A percentile compares a stretch with the other conserved stretches of the same genome.
These are phyloP conservation scores for Lingula anatina DNA, from an alignment of 2,888 invertebrate species.

Conservation along the genomic window DNA sequence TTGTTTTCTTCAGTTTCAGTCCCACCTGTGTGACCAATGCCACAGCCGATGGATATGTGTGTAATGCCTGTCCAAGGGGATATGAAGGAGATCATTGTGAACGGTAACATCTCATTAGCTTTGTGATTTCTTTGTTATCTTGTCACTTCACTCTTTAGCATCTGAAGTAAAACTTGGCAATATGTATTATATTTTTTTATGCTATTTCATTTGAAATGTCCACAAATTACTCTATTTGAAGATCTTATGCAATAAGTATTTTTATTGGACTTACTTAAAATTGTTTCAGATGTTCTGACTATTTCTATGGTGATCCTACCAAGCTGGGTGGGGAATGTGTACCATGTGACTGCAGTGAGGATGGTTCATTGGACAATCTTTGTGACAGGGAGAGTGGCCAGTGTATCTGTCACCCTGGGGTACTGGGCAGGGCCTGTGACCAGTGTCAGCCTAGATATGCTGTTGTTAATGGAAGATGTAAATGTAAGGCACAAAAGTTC, in stretches of 20 bases:
- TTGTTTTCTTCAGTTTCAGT: slow-evolving; percentile 65
- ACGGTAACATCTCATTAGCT: no score
- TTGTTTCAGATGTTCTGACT: slow-evolving; percentile 63
- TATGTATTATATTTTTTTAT: slow-evolving; percentile 1
- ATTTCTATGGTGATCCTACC: slow-evolving; percentile 71
- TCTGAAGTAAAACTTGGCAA: no score
- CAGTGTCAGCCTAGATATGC: slow-evolving; percentile 74
- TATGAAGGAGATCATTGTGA: slow-evolving; percentile 59
- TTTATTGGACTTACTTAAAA: neutral
- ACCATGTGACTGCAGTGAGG: slow-evolving; percentile 73
- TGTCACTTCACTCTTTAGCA: no score
- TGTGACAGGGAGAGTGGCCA: slow-evolving; percentile 85
- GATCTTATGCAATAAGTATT: no score
- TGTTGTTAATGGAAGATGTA: slow-evolving; percentile 66
- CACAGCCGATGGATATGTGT: slow-evolving; percentile 55
- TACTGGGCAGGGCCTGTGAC: slow-evolving; percentile 91
- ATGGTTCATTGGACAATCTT: slow-evolving; percentile 84
- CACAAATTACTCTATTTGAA: no score
- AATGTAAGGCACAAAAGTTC: slow-evolving; percentile 57
- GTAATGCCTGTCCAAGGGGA: slow-evolving; percentile 73
- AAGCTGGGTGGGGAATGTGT: slow-evolving; percentile 57
- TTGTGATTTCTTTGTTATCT: no score
- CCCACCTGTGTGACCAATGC: slow-evolving; percentile 61
- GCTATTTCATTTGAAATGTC: no score
- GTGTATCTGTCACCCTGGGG: slow-evolving; percentile 89